These are phyloP conservation scores for Pelochelys cantorii DNA, from an alignment of 2,797 vertebrate genomes.

Conservation along the genomic window DNA sequence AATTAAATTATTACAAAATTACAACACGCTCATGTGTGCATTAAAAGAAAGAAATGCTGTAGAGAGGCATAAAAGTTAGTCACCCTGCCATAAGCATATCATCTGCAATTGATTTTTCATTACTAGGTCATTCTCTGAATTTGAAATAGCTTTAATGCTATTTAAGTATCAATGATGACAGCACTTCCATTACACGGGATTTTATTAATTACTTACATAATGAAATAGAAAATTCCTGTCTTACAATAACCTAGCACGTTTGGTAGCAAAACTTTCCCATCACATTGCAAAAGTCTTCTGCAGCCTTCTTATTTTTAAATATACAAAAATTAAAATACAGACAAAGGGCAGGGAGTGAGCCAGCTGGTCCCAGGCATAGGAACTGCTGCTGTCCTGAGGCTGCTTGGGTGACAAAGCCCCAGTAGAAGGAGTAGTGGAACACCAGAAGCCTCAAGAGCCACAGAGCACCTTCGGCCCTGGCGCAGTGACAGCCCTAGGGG, in stretches of 20 bases:
- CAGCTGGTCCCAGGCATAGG: no score
- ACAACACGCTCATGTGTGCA: not conserved
- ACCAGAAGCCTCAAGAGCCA: no score
- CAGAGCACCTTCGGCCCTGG: no score
- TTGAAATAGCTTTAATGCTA: not conserved
- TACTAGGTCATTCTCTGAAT: accelerated
- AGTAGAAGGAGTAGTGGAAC: no score
- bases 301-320: not conserved
- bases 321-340: not conserved
- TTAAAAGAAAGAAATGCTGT: not conserved
- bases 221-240: not conserved
- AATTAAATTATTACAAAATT: not conserved
- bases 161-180: not conserved
- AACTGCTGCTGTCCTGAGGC: no score
- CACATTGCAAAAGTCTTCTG: not conserved
- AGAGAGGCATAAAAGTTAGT: not conserved
- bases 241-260: not conserved
- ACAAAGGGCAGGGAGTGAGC: not conserved
- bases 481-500: no score
- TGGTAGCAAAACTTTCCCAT: not conserved
- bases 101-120: not conserved
- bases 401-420: no score
- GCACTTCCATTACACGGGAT: not conserved
- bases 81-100: not conserved
- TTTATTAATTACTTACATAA: not conserved